Percentiles rank a stretch among this genome's conserved stretches.
Conservation (phyloP, 2,888 invertebrate species). For the Phrixothrix hirtus region DNA sequence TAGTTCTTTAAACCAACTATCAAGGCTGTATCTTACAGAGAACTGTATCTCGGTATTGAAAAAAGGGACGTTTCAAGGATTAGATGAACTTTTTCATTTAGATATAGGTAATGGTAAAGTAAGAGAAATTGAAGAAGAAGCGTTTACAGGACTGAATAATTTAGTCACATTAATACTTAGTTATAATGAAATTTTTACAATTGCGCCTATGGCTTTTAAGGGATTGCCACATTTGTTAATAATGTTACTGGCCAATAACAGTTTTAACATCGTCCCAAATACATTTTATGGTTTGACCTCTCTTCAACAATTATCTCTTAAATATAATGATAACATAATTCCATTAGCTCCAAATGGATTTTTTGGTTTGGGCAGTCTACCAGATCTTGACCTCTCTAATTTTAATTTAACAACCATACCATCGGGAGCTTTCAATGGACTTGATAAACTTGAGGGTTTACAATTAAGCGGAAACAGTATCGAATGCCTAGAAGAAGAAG, state of each 20-base stretch:
- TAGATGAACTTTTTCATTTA: not conserved
- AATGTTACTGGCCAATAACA: not conserved
- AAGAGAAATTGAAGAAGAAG: not conserved
- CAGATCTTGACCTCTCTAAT: not conserved
- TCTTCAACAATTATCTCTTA: not conserved
- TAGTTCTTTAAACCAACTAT: not conserved
- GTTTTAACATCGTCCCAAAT: not conserved
- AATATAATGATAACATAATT: not conserved
- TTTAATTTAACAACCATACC: not conserved
- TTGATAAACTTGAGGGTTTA: not conserved
- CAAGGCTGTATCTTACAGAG: slow-evolving; percentile 5
- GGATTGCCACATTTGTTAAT: not conserved
- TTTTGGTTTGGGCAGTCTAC: not conserved
- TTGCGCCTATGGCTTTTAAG: not conserved
- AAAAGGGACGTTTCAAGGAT: not conserved
- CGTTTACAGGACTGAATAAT: not conserved
- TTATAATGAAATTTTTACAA: not conserved
- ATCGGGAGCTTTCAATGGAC: not conserved
- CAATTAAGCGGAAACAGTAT: slow-evolving; percentile 13
- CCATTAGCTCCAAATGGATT: not conserved
- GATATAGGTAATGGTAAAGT: not conserved
- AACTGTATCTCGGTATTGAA: slow-evolving; percentile 7
- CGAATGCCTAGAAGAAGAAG: slow-evolving; percentile 1
- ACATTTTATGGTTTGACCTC: not conserved
- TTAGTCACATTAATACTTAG: not conserved